Conservation (phyloP, 2,797 vertebrate genomes). For the Pangasius djambal region DNA sequence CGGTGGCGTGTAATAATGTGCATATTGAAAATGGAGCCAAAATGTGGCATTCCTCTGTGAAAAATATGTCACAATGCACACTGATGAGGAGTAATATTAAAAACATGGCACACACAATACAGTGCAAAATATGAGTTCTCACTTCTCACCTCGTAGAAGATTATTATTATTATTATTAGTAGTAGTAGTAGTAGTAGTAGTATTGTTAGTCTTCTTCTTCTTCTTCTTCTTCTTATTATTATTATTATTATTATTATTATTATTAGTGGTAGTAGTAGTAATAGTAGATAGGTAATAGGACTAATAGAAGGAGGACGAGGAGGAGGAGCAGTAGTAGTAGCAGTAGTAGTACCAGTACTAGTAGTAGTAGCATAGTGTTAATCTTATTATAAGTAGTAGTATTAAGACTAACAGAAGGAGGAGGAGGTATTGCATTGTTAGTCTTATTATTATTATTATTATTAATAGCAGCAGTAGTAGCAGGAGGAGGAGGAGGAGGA, state of each 20-base stretch:
- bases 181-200: not conserved
- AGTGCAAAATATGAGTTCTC: slow-evolving; percentile 11
- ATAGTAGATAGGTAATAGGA: too few relatives aligned
- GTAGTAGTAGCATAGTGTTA: too few relatives aligned
- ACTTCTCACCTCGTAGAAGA: not conserved
- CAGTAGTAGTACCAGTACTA: not conserved
- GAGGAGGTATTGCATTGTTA: too few relatives aligned
- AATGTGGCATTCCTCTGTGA: slow-evolving; percentile 43
- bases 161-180: not conserved
- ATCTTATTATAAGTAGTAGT: too few relatives aligned
- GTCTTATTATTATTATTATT: too few relatives aligned
- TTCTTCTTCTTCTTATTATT: too few relatives aligned
- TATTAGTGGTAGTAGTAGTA: not conserved
- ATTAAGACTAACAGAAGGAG: too few relatives aligned
- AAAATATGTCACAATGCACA: slow-evolving; percentile 34
- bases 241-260: not conserved
- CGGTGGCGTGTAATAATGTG: slow-evolving; percentile 41
- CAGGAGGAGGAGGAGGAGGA: not conserved
- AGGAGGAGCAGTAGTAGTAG: not conserved
- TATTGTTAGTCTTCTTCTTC: not conserved
- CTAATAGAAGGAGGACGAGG: too few relatives aligned
- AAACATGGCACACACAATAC: slow-evolving; percentile 16
- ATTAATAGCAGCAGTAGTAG: not conserved
- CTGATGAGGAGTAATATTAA: slow-evolving; percentile 42
- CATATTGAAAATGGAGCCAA: slow-evolving; percentile 50